Percentiles rank a stretch among this genome's conserved stretches.
phyloP scores from a whole-genome alignment of 2,797 vertebrate species.

The Danionella dracula region DNA sequence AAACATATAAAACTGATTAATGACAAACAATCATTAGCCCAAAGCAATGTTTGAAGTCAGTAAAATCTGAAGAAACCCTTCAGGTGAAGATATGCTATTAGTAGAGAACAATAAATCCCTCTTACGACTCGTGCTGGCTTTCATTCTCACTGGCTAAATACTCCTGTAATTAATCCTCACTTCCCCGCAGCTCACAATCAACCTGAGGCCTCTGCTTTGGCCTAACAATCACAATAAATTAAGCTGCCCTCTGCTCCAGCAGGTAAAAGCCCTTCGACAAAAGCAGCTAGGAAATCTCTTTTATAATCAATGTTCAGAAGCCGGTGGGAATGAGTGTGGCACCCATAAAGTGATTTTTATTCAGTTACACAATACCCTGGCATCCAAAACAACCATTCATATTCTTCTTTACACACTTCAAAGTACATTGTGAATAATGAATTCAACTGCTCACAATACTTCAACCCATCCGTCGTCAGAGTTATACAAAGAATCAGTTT shows the following conservation, averaged over 20 bases:
- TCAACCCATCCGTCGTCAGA: background rate
- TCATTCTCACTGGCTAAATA: constrained; percentile 22
- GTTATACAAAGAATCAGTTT: background rate
- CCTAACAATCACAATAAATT: constrained; percentile 29
- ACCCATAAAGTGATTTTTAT: background rate
- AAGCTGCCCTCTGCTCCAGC: constrained; percentile 14
- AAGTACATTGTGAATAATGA: background rate
- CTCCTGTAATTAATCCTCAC: constrained; percentile 36
- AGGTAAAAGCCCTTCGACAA: constrained; percentile 23
- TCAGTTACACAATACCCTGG: background rate
- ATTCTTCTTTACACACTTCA: background rate
- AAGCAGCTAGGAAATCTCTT: constrained; percentile 1
- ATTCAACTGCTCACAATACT: background rate
- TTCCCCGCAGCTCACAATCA: constrained; percentile 1
- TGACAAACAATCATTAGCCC: background rate
- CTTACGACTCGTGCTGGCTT: constrained; percentile 4
- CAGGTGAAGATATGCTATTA: background rate
- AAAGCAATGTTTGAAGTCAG: background rate
- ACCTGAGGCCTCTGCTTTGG: constrained; percentile 22
- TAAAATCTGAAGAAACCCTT: background rate
- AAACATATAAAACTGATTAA: background rate
- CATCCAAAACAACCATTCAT: background rate
- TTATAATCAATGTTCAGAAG: constrained; percentile 2
- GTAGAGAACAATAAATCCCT: constrained; percentile 14
- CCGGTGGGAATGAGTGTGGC: background rate